A percentile compares a stretch with the other conserved stretches of the same genome.
phyloP scores from a whole-genome alignment of 2,113 vertebrate genomes.

The Oncorhynchus kisutch region DNA sequence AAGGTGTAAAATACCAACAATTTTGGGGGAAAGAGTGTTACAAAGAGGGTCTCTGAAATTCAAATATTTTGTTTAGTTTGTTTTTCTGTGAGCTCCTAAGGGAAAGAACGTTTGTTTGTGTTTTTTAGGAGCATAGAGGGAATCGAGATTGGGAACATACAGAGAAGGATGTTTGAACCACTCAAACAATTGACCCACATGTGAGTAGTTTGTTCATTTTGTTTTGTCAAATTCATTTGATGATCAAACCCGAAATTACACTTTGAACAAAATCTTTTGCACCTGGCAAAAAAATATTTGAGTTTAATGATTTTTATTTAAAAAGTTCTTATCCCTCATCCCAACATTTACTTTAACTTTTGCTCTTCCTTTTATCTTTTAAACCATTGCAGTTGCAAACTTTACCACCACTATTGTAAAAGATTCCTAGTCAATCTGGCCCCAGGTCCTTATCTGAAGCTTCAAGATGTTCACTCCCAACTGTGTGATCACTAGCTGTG shows the following conservation, averaged over 20 bases:
- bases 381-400: not conserved
- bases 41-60: not conserved
- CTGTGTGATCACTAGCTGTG: not conserved
- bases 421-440: not conserved
- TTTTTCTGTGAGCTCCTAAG: not conserved
- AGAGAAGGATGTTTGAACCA: conserved; percentile 89
- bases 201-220: conserved; percentile 74
- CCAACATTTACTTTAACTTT: not conserved
- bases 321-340: not conserved
- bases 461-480: not conserved
- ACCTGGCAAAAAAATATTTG: no score
- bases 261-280: no score
- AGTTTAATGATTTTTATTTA: no score
- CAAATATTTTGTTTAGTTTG: not conserved
- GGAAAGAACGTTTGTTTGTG: conserved; percentile 27
- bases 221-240: no score
- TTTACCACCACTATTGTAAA: not conserved
- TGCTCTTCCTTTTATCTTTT: not conserved
- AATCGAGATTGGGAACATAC: conserved; percentile 91
- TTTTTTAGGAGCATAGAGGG: conserved; percentile 88
- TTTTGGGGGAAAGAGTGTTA: conserved; percentile 6
- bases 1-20: not conserved
- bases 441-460: not conserved
- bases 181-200: conserved; percentile 90
- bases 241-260: no score